Evolutionary conservation across 1,140 invertebrate genomes (phyloP), one percentile per base, ranked within the genome.

Genomic region (Hylaeus anthracinus): DNA sequence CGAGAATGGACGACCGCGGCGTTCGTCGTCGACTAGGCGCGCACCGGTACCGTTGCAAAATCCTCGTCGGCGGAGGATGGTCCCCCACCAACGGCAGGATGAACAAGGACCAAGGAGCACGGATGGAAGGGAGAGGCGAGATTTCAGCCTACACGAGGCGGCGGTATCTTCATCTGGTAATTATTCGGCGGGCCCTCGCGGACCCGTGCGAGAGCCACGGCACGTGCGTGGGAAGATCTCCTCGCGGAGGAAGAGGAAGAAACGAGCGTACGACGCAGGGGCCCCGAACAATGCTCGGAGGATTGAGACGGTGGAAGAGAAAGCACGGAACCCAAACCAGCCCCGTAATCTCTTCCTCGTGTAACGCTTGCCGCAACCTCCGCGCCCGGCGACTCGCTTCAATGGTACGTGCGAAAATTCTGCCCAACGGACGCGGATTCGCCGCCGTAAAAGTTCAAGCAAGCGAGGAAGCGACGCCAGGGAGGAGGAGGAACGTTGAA

Each of bases 191-290:
- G 86, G 78, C 69, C 51, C 77, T 71, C 69, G 70, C 85, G 84
- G 83, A 88, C 70, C 82, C 56, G 86, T 90, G 88, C 81, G 84
- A 84, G 84, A 82, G 73, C 60, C 79, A 67, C 79, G 84, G 88
- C 89, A 89, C 90, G 90, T 90, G 91, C 90, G 91, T 92, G 91
- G 91, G 91, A 92, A 92, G 91, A 90, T 91, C 88, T 90, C 26
- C 78, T 69, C 76, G 65, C 26, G 89, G 82, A 85, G 88, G 82
- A 88, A 88, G 89, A 91, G 89, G 84, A 89, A 77, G 82, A 87
- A 89, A 51, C 26, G 88, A 86, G 82, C 83, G 81, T 86, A 81
- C 67, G 58, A 66, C 55, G 53, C 53, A 15, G 41, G 60, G 45
- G 72, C 45, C 26, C 58, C 60, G 74, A 85, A 86, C 85, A 83